Evolutionary conservation across 2,113 vertebrate genomes (phyloP).

Genomic region (Pteropus alecto): DNA sequence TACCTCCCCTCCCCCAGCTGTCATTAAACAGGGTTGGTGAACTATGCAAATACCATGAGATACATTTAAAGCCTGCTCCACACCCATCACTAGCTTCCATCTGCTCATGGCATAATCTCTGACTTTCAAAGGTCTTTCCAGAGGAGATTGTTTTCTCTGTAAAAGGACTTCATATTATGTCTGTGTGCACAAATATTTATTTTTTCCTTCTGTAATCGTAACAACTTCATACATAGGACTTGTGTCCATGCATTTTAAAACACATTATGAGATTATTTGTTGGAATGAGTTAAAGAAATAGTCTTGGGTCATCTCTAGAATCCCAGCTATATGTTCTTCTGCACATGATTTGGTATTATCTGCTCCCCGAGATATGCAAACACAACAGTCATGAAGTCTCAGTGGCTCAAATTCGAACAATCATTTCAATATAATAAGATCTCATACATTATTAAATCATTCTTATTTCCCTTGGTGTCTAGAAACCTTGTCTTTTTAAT

Average conservation of each 20-base stretch:
- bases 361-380: neutral
- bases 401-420: neutral
- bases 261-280: neutral
- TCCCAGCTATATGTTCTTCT: neutral
- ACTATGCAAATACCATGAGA: neutral
- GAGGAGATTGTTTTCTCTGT: neutral
- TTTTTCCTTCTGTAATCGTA: slow-evolving; percentile 34
- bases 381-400: neutral
- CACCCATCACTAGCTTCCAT: neutral
- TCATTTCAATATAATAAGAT: neutral
- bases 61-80: neutral
- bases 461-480: neutral
- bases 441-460: neutral
- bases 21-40: neutral
- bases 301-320: neutral
- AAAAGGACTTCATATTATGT: neutral
- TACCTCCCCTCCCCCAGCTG: neutral
- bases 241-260: neutral
- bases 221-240: neutral
- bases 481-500: neutral
- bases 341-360: neutral
- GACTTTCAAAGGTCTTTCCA: neutral
- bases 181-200: neutral
- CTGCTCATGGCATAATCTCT: neutral
- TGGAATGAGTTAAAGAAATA: neutral